Evolutionary conservation across 1,140 invertebrate genomes (phyloP).

Genomic region (Panonychus citri): DNA sequence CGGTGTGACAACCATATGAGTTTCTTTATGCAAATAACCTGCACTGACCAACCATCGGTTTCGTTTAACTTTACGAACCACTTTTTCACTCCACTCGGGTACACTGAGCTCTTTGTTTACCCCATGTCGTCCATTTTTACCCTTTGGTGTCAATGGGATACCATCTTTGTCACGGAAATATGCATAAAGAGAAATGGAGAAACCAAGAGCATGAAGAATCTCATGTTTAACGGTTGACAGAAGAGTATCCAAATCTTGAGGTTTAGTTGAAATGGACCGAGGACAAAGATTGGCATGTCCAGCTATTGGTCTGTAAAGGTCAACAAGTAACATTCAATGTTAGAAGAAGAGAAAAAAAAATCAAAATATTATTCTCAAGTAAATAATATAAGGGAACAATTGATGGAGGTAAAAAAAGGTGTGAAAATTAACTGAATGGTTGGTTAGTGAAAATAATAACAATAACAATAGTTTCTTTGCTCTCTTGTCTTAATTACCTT

Average conservation of each 20-base stretch:
- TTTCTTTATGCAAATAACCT: conserved; percentile 41
- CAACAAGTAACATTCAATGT: no score
- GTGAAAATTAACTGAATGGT: no score
- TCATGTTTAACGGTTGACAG: conserved; percentile 96
- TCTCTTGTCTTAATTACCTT: no score
- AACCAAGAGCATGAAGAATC: conserved; percentile 86
- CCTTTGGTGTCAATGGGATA: conserved; percentile 52
- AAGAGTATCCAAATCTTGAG: conserved; percentile 71
- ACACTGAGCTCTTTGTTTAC: conserved; percentile 64
- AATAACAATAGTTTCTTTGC: neutral
- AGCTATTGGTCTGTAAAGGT: conserved; percentile 76
- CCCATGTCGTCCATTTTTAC: conserved; percentile 60
- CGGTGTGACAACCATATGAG: conserved; percentile 80
- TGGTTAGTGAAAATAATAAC: neutral
- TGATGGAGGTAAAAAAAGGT: neutral
- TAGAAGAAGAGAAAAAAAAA: conserved; percentile 27
- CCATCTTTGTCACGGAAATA: conserved; percentile 72
- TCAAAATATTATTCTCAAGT: neutral
- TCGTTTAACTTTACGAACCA: conserved; percentile 54
- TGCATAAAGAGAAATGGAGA: conserved; percentile 80
- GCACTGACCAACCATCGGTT: conserved; percentile 58
- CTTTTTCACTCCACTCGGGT: conserved; percentile 74
- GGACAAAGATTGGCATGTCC: conserved; percentile 96
- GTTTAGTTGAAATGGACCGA: conserved; percentile 71
- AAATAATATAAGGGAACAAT: neutral